phyloP scores from a whole-genome alignment of 2,113 vertebrate genomes.

The Rhombomys opimus region DNA sequence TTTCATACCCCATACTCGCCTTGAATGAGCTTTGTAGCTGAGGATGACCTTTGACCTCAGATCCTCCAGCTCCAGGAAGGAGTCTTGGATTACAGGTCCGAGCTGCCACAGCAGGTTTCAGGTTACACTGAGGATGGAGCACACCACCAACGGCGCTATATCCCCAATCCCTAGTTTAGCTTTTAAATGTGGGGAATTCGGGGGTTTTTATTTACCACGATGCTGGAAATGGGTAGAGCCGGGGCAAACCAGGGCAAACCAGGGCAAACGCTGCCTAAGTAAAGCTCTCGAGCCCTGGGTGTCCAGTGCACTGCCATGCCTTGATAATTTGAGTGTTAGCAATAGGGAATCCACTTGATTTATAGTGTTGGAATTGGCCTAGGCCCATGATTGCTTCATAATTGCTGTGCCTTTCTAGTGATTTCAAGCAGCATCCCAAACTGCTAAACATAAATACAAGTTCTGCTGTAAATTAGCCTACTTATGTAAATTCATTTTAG shows the following conservation, averaged over 20 bases:
- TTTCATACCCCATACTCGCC: too few relatives aligned
- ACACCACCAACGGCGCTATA: background rate
- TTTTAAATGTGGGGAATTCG: background rate
- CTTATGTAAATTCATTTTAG: slow-evolving; percentile 12
- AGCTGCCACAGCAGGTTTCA: background rate
- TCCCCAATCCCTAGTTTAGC: background rate
- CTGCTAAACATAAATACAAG: slow-evolving; percentile 16
- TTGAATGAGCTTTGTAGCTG: background rate
- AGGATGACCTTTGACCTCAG: background rate
- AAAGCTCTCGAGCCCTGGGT: too few relatives aligned
- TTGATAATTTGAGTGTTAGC: background rate
- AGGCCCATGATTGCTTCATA: background rate
- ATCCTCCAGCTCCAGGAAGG: background rate
- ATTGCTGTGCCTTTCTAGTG: background rate
- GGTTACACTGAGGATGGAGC: background rate
- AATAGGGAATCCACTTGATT: background rate
- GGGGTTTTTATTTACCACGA: background rate
- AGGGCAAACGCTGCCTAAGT: background rate
- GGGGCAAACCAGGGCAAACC: too few relatives aligned
- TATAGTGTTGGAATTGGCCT: background rate
- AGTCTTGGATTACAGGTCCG: background rate
- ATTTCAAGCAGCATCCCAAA: background rate
- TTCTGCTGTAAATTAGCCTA: background rate
- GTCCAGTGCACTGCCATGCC: too few relatives aligned
- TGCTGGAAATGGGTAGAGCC: background rate